Evolutionary conservation across 92 coral and sea anemone genomes (phyloP), one percentile per base, ranked within the genome.

Genomic region (Epizoanthus ramosus): DNA sequence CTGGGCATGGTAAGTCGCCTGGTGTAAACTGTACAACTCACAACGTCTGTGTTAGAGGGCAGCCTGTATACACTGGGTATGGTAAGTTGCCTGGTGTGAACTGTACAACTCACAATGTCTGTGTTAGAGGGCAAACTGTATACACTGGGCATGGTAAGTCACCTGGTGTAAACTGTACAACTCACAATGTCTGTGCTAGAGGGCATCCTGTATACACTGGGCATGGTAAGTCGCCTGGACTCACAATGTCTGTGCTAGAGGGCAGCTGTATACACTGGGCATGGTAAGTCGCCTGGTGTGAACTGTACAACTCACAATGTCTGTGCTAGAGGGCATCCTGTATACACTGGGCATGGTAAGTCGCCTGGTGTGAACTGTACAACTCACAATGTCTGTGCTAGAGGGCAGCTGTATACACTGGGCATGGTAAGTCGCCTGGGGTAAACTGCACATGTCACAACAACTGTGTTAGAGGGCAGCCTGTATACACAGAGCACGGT

Each of bases 401-500:
- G 71, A 0, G 87, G 93, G 8, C 71, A 94, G 37, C 90, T 63
- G 97, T 91, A 14, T 41, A 7, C 31, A 88, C 91, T 71, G 98
- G 98, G 7, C 92, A 94, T 90, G 98, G 98, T 91, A 82, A 22
- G 86, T 64, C 21, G 1, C 22, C 47, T 8, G 80, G 24, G 0
- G 31, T 28, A 28, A 28, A 28, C 12, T 94, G 98, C 75, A 58
- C 59, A 3, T 75, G 24, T 17, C 92, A 88, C 75, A 85, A 87
- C 57, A 90, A 90, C 33, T 96, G 99, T 84, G 61, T 31, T 16
- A 84, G 71, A 0, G 87, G 93, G 8, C 71, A 94, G 37, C 88
- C 92, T 64, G 97, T 90, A 10, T 43, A 8, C 31, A 88, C 92
- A 68, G 98, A 96, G 5, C 92, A 94, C 88, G 98, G 98, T 91